phyloP scores from a whole-genome alignment of 2,797 vertebrate genomes.

The Gephyroberyx darwinii region DNA sequence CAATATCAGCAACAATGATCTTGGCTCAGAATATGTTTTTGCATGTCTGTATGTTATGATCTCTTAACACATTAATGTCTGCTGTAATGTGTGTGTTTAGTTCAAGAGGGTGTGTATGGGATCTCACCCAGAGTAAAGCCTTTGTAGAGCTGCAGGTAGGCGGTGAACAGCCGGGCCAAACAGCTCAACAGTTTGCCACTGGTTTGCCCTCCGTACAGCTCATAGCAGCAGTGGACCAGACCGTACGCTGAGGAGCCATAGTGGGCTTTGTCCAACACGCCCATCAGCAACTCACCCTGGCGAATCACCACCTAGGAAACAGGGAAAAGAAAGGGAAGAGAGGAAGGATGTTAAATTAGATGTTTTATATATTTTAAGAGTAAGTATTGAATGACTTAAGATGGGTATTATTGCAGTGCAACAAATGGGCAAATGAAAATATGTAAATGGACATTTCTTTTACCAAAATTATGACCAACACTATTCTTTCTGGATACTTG shows the following conservation, averaged over 20 bases:
- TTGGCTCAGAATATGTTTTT: too few species aligned
- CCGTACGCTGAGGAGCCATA: conserved; percentile 96
- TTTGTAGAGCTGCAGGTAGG: conserved; percentile 94
- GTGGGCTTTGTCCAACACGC: conserved; percentile 96
- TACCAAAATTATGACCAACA: too few species aligned
- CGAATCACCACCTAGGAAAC: conserved; percentile 88
- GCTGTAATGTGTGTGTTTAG: background rate
- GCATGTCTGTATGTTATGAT: too few species aligned
- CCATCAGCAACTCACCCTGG: conserved; percentile 90
- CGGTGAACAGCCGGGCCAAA: conserved; percentile 94
- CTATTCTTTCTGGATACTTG: too few species aligned
- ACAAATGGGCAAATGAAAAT: too few species aligned
- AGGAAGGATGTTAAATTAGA: too few species aligned
- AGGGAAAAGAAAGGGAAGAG: background rate
- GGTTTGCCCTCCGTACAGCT: conserved; percentile 92
- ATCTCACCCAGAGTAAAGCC: conserved; percentile 92
- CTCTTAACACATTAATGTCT: too few species aligned
- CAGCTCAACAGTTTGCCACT: conserved; percentile 94
- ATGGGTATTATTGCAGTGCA: background rate
- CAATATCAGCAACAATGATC: too few species aligned
- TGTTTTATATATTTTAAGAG: too few species aligned
- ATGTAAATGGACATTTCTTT: too few species aligned
- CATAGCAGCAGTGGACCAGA: conserved; percentile 95
- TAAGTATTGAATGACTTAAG: too few species aligned
- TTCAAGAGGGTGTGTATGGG: background rate